phyloP scores from a whole-genome alignment of 2,797 vertebrate genomes.

The Oophaga sylvatica region DNA sequence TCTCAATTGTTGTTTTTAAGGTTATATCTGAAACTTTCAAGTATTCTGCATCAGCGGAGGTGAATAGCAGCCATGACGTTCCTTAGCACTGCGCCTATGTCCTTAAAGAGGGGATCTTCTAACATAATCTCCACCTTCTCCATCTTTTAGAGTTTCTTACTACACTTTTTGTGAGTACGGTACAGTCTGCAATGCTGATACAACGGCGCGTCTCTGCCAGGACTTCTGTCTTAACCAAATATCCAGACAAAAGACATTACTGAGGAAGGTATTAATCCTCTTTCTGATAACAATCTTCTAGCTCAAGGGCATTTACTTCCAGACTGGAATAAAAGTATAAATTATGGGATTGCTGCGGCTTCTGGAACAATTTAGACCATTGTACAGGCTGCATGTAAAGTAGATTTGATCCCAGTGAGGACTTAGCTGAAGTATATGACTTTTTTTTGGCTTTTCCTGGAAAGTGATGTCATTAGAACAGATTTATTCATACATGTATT shows the following conservation, averaged over 20 bases:
- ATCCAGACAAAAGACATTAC: conserved; percentile 32
- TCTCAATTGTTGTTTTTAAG: too few species aligned
- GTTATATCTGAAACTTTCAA: too few species aligned
- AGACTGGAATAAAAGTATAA: conserved; percentile 50
- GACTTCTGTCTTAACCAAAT: neutral
- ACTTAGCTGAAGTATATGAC: neutral
- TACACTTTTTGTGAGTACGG: neutral
- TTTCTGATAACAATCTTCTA: conserved; percentile 49
- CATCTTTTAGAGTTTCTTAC: too few species aligned
- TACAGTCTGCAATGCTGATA: neutral
- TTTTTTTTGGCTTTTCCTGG: conserved; percentile 18
- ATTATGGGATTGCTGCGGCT: conserved; percentile 39
- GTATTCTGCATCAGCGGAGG: too few species aligned
- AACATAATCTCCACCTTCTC: too few species aligned
- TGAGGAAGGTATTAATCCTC: conserved; percentile 27
- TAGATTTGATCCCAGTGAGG: conserved; percentile 23
- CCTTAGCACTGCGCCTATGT: too few species aligned
- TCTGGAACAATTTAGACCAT: conserved; percentile 32
- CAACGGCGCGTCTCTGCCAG: neutral
- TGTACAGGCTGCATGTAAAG: conserved; percentile 48
- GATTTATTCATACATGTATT: conserved; percentile 50
- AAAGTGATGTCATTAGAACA: conserved; percentile 29
- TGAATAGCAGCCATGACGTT: too few species aligned
- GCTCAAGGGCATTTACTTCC: conserved; percentile 50
- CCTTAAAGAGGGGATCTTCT: too few species aligned